Percentiles rank a stretch among this genome's conserved stretches.
Evolutionary conservation across 2,888 invertebrate species (phyloP).

Genomic region (Onchidella celtica): DNA sequence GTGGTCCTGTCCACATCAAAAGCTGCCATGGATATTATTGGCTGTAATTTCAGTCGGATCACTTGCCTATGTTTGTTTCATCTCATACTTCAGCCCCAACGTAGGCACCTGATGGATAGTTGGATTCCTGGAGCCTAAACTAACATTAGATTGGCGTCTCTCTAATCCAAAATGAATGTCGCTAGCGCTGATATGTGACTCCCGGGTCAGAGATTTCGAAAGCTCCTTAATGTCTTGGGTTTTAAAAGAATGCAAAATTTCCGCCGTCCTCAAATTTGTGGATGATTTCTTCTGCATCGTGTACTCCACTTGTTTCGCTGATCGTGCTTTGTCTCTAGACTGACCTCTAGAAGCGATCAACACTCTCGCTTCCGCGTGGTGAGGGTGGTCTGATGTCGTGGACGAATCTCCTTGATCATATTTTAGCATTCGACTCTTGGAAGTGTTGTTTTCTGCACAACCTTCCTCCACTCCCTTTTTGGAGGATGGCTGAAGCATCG

Average conservation of each 20-base stretch:
- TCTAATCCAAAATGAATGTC: not conserved
- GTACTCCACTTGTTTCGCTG: constrained; percentile 26
- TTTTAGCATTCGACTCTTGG: constrained; percentile 61
- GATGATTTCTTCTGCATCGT: constrained; percentile 30
- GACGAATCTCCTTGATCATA: constrained; percentile 52
- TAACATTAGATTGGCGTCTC: not conserved
- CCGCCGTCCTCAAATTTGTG: not conserved
- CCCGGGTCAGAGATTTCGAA: constrained; percentile 39
- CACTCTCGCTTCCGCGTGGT: constrained; percentile 33
- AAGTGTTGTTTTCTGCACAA: constrained; percentile 60
- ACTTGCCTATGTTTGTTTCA: not conserved
- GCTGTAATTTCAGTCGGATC: too few relatives aligned
- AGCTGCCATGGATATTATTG: too few relatives aligned
- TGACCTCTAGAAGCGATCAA: constrained; percentile 47
- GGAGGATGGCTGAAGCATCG: constrained; percentile 51
- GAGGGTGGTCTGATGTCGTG: not conserved
- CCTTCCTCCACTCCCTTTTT: constrained; percentile 7
- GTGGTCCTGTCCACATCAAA: too few relatives aligned
- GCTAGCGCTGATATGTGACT: constrained; percentile 13
- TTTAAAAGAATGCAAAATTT: constrained; percentile 40
- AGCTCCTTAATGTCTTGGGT: constrained; percentile 43
- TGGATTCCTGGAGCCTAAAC: not conserved
- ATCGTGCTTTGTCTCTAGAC: constrained; percentile 5
- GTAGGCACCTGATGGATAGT: not conserved
- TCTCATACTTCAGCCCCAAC: constrained; percentile 15